Percentiles rank a stretch among this genome's conserved stretches.
These are phyloP conservation scores for Choristoneura fumiferana DNA, from an alignment of 1,140 invertebrate genomes.

Conservation along the genomic window DNA sequence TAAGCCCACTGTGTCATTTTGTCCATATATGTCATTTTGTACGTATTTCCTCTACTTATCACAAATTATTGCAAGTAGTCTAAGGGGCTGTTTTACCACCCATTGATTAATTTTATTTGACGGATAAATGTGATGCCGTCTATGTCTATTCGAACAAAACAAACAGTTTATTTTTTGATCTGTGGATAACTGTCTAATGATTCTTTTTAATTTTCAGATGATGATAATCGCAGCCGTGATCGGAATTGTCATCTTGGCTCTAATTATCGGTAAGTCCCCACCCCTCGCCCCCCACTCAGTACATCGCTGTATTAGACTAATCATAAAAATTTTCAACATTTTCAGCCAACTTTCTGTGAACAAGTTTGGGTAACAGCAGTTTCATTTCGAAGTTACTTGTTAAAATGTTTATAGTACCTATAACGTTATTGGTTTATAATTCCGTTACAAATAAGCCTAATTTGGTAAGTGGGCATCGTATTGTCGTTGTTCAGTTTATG, in stretches of 20 bases:
- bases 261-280: slow-evolving; percentile 91
- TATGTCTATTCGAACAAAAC: too few species aligned
- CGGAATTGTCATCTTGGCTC: slow-evolving; percentile 90
- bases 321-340: slow-evolving; percentile 72
- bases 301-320: slow-evolving; percentile 57
- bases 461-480: slow-evolving; percentile 70
- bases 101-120: too few species aligned
- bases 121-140: too few species aligned
- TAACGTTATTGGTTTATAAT: slow-evolving; percentile 62
- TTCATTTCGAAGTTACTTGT: slow-evolving; percentile 71
- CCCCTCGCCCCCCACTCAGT: neutral
- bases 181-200: too few species aligned
- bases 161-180: too few species aligned
- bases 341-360: slow-evolving; percentile 87
- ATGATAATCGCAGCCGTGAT: slow-evolving; percentile 96
- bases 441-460: slow-evolving; percentile 56
- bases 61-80: too few species aligned
- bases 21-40: too few species aligned
- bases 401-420: slow-evolving; percentile 69
- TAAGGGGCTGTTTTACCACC: too few species aligned
- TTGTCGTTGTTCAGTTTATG: slow-evolving; percentile 49
- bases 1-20: too few species aligned
- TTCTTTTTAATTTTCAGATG: slow-evolving; percentile 83
- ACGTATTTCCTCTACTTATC: too few species aligned
- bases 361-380: slow-evolving; percentile 74